These are phyloP conservation scores for Caenorhabditis sp. DNA, from an alignment of 2,888 invertebrate genomes.

Conservation along the genomic window DNA sequence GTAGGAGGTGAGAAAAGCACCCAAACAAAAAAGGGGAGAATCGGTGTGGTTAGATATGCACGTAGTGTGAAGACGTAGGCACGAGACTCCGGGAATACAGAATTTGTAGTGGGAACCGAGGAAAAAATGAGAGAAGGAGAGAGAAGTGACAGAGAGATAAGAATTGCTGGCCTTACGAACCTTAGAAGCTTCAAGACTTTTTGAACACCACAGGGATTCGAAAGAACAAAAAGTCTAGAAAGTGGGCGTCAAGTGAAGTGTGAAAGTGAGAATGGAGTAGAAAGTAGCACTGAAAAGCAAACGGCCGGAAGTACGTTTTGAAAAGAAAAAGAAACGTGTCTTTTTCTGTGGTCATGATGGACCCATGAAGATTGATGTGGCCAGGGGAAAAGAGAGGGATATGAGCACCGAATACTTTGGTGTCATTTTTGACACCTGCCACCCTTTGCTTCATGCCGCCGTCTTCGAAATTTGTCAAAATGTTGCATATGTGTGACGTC, in stretches of 20 bases:
- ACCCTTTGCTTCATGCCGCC: slow-evolving; percentile 26
- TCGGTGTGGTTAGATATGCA: slow-evolving; percentile 21
- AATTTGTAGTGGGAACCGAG: not conserved
- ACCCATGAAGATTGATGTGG: slow-evolving; percentile 34
- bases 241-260: slow-evolving; percentile 17
- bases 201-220: not conserved
- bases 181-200: not conserved
- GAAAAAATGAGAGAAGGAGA: not conserved
- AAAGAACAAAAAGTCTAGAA: not conserved
- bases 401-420: slow-evolving; percentile 19
- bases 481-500: slow-evolving; percentile 40
- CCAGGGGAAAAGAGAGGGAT: slow-evolving; percentile 9
- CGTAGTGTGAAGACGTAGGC: slow-evolving; percentile 2
- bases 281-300: not conserved
- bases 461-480: slow-evolving; percentile 8
- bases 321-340: slow-evolving; percentile 8
- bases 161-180: too few species aligned
- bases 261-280: not conserved
- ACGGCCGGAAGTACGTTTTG: slow-evolving; percentile 9
- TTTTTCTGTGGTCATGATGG: slow-evolving; percentile 30
- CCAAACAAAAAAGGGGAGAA: not conserved
- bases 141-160: too few species aligned
- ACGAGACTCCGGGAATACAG: not conserved
- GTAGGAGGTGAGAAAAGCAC: not conserved
- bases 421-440: slow-evolving; percentile 49